Base-by-base conservation (phyloP, 1,140 invertebrate genomes). In the Hylyphantes graminicola region DNA sequence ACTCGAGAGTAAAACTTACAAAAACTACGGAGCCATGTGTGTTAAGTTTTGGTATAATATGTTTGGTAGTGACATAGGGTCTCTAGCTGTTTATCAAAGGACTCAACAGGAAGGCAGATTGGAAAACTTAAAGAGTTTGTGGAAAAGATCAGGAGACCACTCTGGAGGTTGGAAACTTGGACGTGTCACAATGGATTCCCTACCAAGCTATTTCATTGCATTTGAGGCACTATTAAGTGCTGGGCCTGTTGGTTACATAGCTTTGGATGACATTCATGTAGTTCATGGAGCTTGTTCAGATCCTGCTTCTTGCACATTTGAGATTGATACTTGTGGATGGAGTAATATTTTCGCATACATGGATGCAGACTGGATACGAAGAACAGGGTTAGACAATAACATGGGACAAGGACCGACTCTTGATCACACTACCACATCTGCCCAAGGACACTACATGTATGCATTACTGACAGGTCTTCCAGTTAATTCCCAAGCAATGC, bases 21-120 rank as follows among this genome's bases (percentile, higher is more conserved):
- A 82, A n/a, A 87, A 82, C 57, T 67, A 75, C 21, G 86, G 86
- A 54, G 82, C 85, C 2, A 57, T 76, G 74, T 90, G 89, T 77
- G 79, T 90, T 13, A 78, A 87, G 15, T 87, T 89, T 21, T 89
- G 86, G 87, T 89, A 89, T 73, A 89, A 88, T 83, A 90, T 90
- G 88, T 89, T 88, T 85, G 90, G 89, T 82, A 61, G 87, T 50
- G 77, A 87, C 19, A 86, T 87, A 48, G 86, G 86, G 7, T 74
- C 72, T 17, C 51, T 87, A 15, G 78, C 64, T 51, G 70, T 87
- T 63, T 86, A 85, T 73, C 86, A 87, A 55, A 67, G 79, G 17
- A 85, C 86, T 7, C 54, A 13, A n/a, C 64, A 77, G 64, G 79
- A 80, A 54, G 76, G n/a, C 8, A 59, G 86, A 50, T 15, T 85